These are phyloP conservation scores for Psilopsiagon aurifrons DNA, from an alignment of 2,113 vertebrate species.

Conservation along the genomic window DNA sequence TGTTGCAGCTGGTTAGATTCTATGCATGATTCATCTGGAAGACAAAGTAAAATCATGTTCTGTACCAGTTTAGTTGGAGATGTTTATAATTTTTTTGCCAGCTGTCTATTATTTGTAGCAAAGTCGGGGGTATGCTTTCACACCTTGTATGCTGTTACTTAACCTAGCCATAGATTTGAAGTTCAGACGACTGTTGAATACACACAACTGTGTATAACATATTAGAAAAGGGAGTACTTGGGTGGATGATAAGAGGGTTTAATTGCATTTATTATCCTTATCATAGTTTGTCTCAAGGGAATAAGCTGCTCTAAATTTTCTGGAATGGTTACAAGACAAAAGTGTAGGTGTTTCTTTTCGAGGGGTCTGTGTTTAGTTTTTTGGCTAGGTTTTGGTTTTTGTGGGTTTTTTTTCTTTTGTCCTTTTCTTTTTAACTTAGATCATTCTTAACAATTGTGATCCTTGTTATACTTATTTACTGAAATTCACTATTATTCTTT, in stretches of 20 bases:
- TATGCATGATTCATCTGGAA: background rate
- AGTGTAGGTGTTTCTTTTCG: background rate
- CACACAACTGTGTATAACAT: background rate
- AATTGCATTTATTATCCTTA: background rate
- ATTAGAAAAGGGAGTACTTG: background rate
- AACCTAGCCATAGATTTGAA: background rate
- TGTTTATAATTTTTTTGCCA: background rate
- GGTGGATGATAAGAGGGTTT: background rate
- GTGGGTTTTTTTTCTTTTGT: background rate
- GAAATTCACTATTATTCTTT: background rate
- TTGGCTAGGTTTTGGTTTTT: background rate
- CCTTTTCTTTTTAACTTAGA: background rate
- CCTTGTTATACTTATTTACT: background rate
- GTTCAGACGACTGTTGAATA: background rate
- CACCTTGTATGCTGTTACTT: background rate
- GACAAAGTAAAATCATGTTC: background rate
- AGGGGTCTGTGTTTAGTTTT: background rate
- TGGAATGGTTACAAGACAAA: background rate
- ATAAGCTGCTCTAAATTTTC: background rate
- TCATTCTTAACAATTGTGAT: background rate
- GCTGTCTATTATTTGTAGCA: background rate
- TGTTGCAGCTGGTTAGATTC: background rate
- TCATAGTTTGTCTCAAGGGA: background rate
- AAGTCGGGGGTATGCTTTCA: background rate
- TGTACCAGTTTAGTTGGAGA: background rate